phyloP scores from a whole-genome alignment of 2,888 invertebrate species.

The Girardia tigrina region DNA sequence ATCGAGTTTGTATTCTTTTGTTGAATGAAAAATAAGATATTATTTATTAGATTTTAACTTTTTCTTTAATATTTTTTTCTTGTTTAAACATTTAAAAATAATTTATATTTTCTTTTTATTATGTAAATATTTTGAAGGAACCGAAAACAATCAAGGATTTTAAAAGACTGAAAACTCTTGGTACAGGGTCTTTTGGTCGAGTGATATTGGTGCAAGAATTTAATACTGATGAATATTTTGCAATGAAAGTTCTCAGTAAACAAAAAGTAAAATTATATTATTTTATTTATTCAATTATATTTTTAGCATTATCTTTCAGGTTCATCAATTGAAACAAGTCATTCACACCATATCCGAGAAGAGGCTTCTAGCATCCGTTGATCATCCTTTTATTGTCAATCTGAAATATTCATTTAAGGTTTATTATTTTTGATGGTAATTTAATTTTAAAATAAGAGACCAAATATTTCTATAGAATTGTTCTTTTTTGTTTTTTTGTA shows the following conservation, averaged over 20 bases:
- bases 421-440: too few relatives aligned
- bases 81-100: too few relatives aligned
- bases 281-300: not conserved
- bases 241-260: not conserved
- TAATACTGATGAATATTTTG: not conserved
- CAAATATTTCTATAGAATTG: too few relatives aligned
- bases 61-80: too few relatives aligned
- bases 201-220: not conserved
- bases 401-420: not conserved
- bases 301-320: not conserved
- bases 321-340: not conserved
- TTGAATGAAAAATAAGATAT: too few relatives aligned
- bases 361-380: not conserved
- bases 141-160: not conserved
- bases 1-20: too few relatives aligned
- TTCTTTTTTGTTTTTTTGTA: too few relatives aligned
- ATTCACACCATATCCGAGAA: not conserved
- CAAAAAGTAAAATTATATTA: not conserved
- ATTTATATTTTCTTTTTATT: too few relatives aligned
- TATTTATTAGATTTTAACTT: too few relatives aligned
- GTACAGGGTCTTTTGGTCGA: not conserved
- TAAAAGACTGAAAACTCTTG: not conserved
- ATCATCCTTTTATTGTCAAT: not conserved
- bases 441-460: too few relatives aligned
- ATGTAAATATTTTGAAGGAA: too few relatives aligned